Conservation (phyloP, 2,113 vertebrate species). For the Ursus arctos region DNA sequence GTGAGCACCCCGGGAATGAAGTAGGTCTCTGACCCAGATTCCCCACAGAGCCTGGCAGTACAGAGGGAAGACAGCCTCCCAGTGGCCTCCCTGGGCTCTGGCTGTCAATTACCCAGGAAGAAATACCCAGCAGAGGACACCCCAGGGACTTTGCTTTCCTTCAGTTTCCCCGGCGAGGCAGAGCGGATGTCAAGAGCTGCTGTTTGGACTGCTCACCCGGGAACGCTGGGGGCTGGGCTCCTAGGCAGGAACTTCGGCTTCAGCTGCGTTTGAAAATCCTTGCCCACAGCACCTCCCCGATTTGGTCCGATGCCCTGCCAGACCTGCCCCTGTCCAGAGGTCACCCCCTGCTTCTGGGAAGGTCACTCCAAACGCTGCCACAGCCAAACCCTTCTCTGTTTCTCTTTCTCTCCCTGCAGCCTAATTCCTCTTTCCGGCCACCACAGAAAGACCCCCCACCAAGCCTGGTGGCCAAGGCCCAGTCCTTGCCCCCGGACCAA, state of each 20-base stretch:
- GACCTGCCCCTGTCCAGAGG: background rate
- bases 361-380: background rate
- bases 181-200: background rate
- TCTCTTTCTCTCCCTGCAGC: conserved; percentile 75
- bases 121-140: background rate
- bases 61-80: background rate
- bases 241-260: background rate
- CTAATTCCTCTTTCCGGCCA: conserved; percentile 84
- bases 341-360: background rate
- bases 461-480: conserved; percentile 87
- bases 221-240: background rate
- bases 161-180: background rate
- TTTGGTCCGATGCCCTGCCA: background rate
- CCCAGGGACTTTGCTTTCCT: background rate
- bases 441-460: conserved; percentile 81
- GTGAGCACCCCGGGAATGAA: background rate
- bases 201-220: background rate
- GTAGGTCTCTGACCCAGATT: background rate
- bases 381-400: background rate
- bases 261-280: background rate
- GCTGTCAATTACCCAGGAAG: background rate
- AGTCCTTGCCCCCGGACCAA: conserved; percentile 88
- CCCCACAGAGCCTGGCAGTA: background rate
- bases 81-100: background rate
- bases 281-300: background rate